Evolutionary conservation across 1,140 invertebrate genomes (phyloP), one percentile per base, ranked within the genome.

Genomic region (Drosophila kanapiae): DNA sequence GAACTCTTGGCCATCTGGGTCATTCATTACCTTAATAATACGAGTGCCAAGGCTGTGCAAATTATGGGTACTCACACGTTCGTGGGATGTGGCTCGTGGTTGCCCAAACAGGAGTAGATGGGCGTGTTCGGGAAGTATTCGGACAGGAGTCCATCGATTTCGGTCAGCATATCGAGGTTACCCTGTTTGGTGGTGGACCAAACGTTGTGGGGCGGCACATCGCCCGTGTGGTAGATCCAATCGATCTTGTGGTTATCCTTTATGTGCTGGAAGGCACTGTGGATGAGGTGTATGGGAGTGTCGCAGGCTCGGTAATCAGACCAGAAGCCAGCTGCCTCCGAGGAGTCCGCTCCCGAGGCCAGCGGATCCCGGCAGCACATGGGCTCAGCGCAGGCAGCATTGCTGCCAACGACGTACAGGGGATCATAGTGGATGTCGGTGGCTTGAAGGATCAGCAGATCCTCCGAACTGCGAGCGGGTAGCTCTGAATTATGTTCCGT

Each of bases 81-180:
- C 2, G 97, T 93, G 14, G 97, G 97, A 93, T 97, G 95, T 54
- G 96, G 94, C 93, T 99, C 98, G 82, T 99, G 98, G 91, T 99
- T 99, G 49, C 97, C 97, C 48, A 98, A 91, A 31, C 95, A 94
- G 5, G 96, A 95, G 85, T 95, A 96, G 10, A 98, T 93, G 5
- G 94, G 93, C 37, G 94, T 95, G 40, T 95, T 93, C 1, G 95
- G 94, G 74, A 97, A 96, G 59, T 94, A 94, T 38, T 94, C 85
- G 6, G 94, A 93, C 35, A 98, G 93, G 72, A 95, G 91, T 3
- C 93, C 78, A 31, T 94, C 94, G 31, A 95, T 93, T 58, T 95
- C 93, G 4, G 92, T 88, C n/a, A 97, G 94, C 71, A 95, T 94
- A 29, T 94, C 90, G 7, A 94, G 92, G 70, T 98, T 97, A 48